Conservation (phyloP, 2,888 invertebrate genomes). For the Cheilosia vernalis region DNA sequence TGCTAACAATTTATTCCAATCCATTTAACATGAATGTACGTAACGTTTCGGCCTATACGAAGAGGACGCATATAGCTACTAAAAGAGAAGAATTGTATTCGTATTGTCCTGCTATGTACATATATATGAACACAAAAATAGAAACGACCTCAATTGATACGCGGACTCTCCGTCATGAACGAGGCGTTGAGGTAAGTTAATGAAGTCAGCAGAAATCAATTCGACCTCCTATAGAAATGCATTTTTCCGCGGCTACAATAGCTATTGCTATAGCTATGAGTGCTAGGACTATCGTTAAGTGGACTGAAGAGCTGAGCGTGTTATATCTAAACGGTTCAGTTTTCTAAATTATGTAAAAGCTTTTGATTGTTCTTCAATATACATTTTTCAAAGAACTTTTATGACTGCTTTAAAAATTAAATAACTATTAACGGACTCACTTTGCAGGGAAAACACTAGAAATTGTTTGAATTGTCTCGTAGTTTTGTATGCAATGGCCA, state of each 20-base stretch:
- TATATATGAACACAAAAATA: background rate
- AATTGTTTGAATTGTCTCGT: too few species aligned
- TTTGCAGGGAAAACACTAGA: too few species aligned
- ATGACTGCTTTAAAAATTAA: too few species aligned
- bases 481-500: too few species aligned
- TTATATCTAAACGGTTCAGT: background rate
- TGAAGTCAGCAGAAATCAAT: background rate
- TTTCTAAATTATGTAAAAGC: background rate
- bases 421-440: too few species aligned
- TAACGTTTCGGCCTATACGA: background rate
- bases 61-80: background rate
- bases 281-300: background rate
- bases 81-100: slow-evolving; percentile 5
- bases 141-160: background rate
- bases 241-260: background rate
- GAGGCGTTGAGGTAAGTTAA: background rate
- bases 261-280: background rate
- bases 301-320: too few species aligned
- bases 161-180: background rate
- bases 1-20: slow-evolving; percentile 69
- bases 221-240: background rate
- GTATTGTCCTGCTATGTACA: background rate
- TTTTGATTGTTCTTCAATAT: too few species aligned
- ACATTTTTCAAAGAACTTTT: too few species aligned
- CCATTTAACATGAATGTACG: slow-evolving; percentile 63